Base-by-base conservation (phyloP, 2,797 vertebrate genomes). In the Enteromius fasciolatus region DNA sequence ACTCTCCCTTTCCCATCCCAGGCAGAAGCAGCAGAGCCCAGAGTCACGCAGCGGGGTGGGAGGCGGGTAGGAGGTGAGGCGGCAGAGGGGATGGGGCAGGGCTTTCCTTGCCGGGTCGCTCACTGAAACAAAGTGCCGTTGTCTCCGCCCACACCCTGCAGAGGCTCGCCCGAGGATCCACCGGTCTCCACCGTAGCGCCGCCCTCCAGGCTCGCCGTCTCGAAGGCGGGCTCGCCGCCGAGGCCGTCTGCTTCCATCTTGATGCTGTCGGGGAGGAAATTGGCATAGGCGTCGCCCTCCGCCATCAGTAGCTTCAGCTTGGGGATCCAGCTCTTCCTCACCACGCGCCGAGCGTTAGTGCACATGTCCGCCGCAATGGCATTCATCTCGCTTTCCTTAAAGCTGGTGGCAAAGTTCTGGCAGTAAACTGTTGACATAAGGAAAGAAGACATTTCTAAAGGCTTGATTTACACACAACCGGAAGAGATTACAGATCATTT, bases 301-400 rank as follows among this genome's bases (percentile, higher is more conserved):
- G 94, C 92, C 93, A 92, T 94, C 69, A 95, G 92, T 23, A 95
- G 91, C 92, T 96, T 96, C 33, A 94, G 89, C 83, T 96, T 96
- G 78, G 95, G 95, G 79, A 96, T 94, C 95, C 95, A 96, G 92
- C 95, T 95, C 90, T 96, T 96, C 46, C 95, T 93, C 70, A 96
- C 95, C 0, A 96, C 95, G 0, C 95, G 94, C 25, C 95, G 94
- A 36, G 95, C 95, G 0, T 96, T 96, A 85, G 95, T 96, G 89
- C 95, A 96, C 95, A 96, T 96, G 90, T 96, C 95, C 0, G 95
- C 95, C 0, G 95, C 95, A 1, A 96, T 96, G 83, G 95, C 95
- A 2, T 96, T 96, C 95, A 96, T 96, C 91, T 96, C 95, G 0
- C 95, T 96, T 92, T 96, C 95, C 89, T 96, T 96, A 93, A 96